Conservation (phyloP, 2,113 vertebrate species). For the Oryzias melastigma region DNA sequence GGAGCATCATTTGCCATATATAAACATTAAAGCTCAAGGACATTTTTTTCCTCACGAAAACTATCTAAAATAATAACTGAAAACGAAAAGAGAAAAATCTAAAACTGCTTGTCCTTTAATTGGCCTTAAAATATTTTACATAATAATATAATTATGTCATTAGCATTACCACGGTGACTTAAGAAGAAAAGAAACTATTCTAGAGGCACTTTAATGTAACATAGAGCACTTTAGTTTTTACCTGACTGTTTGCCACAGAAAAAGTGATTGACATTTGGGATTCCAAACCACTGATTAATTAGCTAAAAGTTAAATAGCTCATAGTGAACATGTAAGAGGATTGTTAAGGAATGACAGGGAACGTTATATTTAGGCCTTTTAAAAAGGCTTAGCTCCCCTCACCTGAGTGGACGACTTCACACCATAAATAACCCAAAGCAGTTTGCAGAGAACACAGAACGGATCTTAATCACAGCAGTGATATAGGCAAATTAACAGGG, state of each 20-base stretch:
- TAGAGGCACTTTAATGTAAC: slow-evolving; percentile 5
- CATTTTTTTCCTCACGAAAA: no score
- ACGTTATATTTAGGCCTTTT: slow-evolving; percentile 31
- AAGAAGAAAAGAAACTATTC: background rate
- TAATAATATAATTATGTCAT: no score
- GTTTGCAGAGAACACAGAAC: background rate
- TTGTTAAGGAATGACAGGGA: slow-evolving; percentile 13
- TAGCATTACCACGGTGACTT: no score
- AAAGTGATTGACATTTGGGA: slow-evolving; percentile 21
- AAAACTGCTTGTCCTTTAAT: no score
- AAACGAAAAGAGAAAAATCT: no score
- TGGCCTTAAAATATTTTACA: no score
- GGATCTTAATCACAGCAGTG: slow-evolving; percentile 9
- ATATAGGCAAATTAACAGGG: background rate
- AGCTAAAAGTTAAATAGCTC: slow-evolving; percentile 48
- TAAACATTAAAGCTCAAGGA: no score
- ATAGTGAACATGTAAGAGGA: slow-evolving; percentile 17
- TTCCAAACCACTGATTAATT: slow-evolving; percentile 47
- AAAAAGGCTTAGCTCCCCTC: slow-evolving; percentile 26
- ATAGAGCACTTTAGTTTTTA: slow-evolving; percentile 5
- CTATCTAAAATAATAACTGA: no score
- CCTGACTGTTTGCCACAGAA: slow-evolving; percentile 1
- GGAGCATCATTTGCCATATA: no score
- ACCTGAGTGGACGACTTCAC: slow-evolving; percentile 46
- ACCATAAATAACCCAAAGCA: no score